Evolutionary conservation across 2,888 invertebrate species (phyloP), one percentile per base, ranked within the genome.

Genomic region (Dicroscelio sp.): DNA sequence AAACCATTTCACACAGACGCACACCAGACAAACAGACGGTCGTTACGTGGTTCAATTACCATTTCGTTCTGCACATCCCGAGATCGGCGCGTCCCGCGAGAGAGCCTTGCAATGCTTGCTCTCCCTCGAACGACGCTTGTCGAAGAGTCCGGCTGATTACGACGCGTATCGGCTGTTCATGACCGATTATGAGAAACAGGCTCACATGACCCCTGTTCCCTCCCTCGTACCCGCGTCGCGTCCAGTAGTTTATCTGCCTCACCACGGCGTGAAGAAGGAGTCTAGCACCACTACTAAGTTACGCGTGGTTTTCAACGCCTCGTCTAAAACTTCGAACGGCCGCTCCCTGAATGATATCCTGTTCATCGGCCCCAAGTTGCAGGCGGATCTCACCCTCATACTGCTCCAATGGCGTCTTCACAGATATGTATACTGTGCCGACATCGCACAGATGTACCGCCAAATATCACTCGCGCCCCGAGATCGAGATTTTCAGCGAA

Each of bases 261-360:
- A 67, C 20, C 67, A 67, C 23, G 35, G 67, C 17, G 67, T 67
- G 33, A 67, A 31, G 35, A 67, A 67, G 33, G 33, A 31, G 0
- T n/a, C 35, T 17, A 67, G 67, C 12, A 35, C 67, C 2, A 67
- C 67, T 2, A 67, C 67, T 1, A 67, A 67, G 23, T 67, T 67
- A 33, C 67, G 67, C 67, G 67, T 67, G 33, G 67, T 67, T 17
- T 67, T 67, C 14, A 67, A 67, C 35, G 35, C 67, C 12, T 67
- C 67, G 20, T 20, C 14, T 67, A 30, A 30, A 5, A 30, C 67
- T 1, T n/a, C 67, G 4, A 67, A 67, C n/a, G 31, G n/a, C 33
- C 2, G 1, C 5, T 67, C 67, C 14, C 35, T 67, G 5, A 67
- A 67, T 31, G 31, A 65, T n/a, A 17, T 8, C 8, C n/a, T 65